These are phyloP conservation scores for Brenthis hecate DNA, from an alignment of 2,888 invertebrate genomes.

Conservation along the genomic window DNA sequence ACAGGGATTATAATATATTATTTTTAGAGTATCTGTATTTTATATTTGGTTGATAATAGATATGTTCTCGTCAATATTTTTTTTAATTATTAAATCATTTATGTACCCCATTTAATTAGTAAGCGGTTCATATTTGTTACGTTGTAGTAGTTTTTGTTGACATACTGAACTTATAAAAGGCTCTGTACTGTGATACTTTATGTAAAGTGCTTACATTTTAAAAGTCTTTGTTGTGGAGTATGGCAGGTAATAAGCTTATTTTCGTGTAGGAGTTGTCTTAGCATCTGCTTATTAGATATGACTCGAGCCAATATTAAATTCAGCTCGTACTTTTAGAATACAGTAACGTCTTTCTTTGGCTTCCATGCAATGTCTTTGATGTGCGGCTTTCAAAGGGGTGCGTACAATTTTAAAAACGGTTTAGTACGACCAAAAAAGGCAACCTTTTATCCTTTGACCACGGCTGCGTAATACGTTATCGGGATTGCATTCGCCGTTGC, in stretches of 20 bases:
- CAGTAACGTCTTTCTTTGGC: constrained; percentile 27
- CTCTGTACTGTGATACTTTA: neutral
- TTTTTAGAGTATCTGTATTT: too few relatives aligned
- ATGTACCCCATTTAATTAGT: too few relatives aligned
- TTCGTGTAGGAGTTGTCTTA: constrained; percentile 22
- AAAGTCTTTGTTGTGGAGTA: constrained; percentile 4
- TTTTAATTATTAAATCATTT: too few relatives aligned
- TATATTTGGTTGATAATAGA: too few relatives aligned
- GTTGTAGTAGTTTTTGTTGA: too few relatives aligned
- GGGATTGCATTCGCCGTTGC: constrained; percentile 63
- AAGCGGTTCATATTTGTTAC: too few relatives aligned
- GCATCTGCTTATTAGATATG: constrained; percentile 22
- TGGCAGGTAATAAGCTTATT: constrained; percentile 21
- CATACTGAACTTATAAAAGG: too few relatives aligned
- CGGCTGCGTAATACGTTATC: constrained; percentile 55
- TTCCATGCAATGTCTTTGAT: constrained; percentile 52
- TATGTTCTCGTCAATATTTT: too few relatives aligned
- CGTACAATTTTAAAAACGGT: constrained; percentile 56
- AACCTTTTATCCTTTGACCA: constrained; percentile 68
- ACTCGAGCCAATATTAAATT: constrained; percentile 25
- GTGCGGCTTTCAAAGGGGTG: constrained; percentile 57
- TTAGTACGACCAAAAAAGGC: constrained; percentile 56
- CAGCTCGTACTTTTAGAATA: constrained; percentile 23
- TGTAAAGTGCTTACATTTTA: constrained; percentile 1
- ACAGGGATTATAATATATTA: too few relatives aligned